These are phyloP conservation scores for Laodelphax striatellus DNA, from an alignment of 1,140 invertebrate species.

Conservation along the genomic window DNA sequence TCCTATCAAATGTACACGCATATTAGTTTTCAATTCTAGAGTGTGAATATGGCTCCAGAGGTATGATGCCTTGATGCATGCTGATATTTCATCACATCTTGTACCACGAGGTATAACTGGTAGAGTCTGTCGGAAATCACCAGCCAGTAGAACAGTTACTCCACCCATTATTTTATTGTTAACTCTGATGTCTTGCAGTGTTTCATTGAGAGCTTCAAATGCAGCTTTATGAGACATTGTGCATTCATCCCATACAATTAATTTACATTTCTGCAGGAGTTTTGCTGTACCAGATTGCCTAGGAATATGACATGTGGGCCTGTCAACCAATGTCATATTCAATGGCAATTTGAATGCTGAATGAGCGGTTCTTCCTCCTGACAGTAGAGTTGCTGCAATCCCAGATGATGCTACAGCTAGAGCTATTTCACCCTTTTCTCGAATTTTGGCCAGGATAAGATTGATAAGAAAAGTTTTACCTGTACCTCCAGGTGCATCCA, in stretches of 20 bases:
- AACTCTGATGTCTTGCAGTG: conserved; percentile 23
- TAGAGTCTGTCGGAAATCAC: conserved; percentile 40
- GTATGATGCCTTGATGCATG: conserved; percentile 30
- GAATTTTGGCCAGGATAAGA: conserved; percentile 23
- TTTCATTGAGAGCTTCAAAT: conserved; percentile 25
- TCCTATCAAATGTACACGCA: conserved; percentile 16
- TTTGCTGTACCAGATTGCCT: conserved; percentile 20
- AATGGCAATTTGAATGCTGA: conserved; percentile 31
- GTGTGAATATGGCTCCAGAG: conserved; percentile 31
- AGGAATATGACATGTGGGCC: conserved; percentile 21
- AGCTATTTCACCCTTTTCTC: conserved; percentile 22
- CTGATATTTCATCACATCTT: conserved; percentile 19
- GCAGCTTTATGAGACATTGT: conserved; percentile 27
- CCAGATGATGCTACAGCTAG: conserved; percentile 33
- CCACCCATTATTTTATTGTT: conserved; percentile 20
- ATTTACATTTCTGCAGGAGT: conserved; percentile 19
- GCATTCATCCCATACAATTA: conserved; percentile 33
- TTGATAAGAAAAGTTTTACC: conserved; percentile 31
- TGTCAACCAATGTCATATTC: conserved; percentile 2
- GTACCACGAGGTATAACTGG: conserved; percentile 33
- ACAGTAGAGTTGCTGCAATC: conserved; percentile 27
- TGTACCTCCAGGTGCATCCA: conserved; percentile 26
- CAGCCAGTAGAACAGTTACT: conserved; percentile 31
- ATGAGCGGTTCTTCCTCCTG: conserved; percentile 30
- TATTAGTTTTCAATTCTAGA: conserved; percentile 17